Evolutionary conservation across 2,797 vertebrate genomes (phyloP).

Genomic region (Tinamus major): DNA sequence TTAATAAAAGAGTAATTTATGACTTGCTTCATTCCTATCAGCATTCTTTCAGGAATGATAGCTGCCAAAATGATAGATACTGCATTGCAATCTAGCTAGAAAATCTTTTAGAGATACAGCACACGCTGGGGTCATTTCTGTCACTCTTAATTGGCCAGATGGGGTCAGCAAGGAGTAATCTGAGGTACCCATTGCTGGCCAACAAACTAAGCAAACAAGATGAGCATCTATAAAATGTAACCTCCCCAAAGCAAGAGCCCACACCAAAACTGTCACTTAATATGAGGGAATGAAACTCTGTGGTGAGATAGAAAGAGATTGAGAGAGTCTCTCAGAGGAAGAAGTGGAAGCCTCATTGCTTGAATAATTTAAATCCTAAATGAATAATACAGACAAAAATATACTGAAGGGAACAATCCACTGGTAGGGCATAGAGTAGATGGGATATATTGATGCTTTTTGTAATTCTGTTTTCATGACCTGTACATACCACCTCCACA

Average conservation of each 20-base stretch:
- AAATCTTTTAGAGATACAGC: background rate
- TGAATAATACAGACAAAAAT: slow-evolving; percentile 70
- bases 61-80: background rate
- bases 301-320: slow-evolving; percentile 32
- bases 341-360: slow-evolving; percentile 26
- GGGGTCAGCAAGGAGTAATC: background rate
- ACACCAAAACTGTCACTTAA: slow-evolving; percentile 8
- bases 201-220: background rate
- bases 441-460: slow-evolving; percentile 3
- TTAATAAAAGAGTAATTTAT: background rate
- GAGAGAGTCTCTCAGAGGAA: slow-evolving; percentile 46
- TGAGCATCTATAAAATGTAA: background rate
- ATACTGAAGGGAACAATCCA: slow-evolving; percentile 26
- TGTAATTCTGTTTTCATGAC: slow-evolving; percentile 26
- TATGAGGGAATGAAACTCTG: slow-evolving; percentile 21
- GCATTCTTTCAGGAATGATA: background rate
- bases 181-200: background rate
- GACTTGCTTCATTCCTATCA: slow-evolving; percentile 17
- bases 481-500: background rate
- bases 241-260: background rate
- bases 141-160: slow-evolving; percentile 12
- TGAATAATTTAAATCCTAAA: slow-evolving; percentile 72
- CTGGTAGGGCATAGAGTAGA: background rate
- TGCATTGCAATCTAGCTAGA: background rate
- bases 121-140: background rate